Percentiles rank a stretch among this genome's conserved stretches.
phyloP scores from a whole-genome alignment of 2,888 invertebrate species.

The Drosophila testacea region DNA sequence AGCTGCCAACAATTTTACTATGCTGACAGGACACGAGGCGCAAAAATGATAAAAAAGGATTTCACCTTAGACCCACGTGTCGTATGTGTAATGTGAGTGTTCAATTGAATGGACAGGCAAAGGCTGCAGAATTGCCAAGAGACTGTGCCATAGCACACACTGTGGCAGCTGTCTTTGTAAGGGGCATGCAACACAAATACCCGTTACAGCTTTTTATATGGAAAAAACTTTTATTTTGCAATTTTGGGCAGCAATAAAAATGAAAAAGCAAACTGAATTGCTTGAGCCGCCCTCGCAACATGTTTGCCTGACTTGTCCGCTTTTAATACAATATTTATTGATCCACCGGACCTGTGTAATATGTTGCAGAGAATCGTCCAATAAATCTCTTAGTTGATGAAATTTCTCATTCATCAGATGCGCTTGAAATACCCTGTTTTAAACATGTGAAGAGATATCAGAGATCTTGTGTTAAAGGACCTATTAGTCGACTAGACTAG shows the following conservation, averaged over 20 bases:
- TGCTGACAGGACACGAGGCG: constrained; percentile 53
- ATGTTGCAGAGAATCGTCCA: constrained; percentile 3
- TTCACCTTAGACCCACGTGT: constrained; percentile 55
- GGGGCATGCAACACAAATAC: constrained; percentile 1
- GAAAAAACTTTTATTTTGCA: constrained; percentile 25
- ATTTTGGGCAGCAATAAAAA: constrained; percentile 19
- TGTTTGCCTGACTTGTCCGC: constrained; percentile 25
- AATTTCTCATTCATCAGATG: constrained; percentile 30
- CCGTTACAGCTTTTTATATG: constrained; percentile 6
- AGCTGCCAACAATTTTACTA: constrained; percentile 52
- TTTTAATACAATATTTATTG: constrained; percentile 51
- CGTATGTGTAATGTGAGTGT: constrained; percentile 61
- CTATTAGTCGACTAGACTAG: too few relatives aligned
- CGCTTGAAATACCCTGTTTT: constrained; percentile 4
- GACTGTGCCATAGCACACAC: constrained; percentile 20
- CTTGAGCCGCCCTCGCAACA: constrained; percentile 44
- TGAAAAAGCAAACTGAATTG: constrained; percentile 20
- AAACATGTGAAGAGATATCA: not conserved
- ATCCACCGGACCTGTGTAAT: constrained; percentile 23
- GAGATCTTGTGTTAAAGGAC: too few relatives aligned
- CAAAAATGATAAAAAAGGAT: constrained; percentile 29
- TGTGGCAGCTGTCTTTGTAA: constrained; percentile 29
- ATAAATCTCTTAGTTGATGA: constrained; percentile 45
- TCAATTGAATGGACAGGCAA: constrained; percentile 67
- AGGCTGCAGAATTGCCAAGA: constrained; percentile 45